Conservation (phyloP, 2,888 invertebrate species). For the Orchesellides sinensis region DNA sequence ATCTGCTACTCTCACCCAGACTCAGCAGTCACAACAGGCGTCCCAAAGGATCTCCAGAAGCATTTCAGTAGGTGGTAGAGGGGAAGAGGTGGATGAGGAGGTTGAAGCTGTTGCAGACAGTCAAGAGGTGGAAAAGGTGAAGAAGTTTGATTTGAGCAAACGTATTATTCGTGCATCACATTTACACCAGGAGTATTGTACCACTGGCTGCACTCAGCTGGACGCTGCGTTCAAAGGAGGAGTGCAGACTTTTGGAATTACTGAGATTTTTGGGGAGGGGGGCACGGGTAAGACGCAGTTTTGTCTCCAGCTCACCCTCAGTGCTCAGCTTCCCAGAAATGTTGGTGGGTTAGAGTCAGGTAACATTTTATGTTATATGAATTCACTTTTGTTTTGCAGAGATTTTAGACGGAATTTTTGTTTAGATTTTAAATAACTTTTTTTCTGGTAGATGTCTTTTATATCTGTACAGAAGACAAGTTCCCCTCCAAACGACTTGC, state of each 20-base stretch:
- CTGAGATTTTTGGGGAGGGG: constrained; percentile 89
- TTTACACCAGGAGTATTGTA: constrained; percentile 73
- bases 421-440: constrained; percentile 57
- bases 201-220: constrained; percentile 81
- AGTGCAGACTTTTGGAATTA: constrained; percentile 83
- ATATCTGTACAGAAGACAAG: constrained; percentile 87
- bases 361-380: constrained; percentile 64
- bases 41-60: background rate
- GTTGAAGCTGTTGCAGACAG: background rate
- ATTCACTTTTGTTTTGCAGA: constrained; percentile 56
- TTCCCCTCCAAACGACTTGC: constrained; percentile 85
- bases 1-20: background rate
- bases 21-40: background rate
- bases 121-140: background rate
- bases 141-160: constrained; percentile 1
- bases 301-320: constrained; percentile 84
- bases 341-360: constrained; percentile 80
- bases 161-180: constrained; percentile 30
- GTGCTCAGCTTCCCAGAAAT: constrained; percentile 80
- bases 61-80: background rate
- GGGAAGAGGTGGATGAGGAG: background rate
- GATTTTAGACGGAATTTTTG: too few species aligned
- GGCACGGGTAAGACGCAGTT: constrained; percentile 90
- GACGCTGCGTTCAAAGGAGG: constrained; percentile 84
- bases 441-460: constrained; percentile 80